Conservation (phyloP, 2,797 vertebrate species). For the Limnodromus scolopaceus region DNA sequence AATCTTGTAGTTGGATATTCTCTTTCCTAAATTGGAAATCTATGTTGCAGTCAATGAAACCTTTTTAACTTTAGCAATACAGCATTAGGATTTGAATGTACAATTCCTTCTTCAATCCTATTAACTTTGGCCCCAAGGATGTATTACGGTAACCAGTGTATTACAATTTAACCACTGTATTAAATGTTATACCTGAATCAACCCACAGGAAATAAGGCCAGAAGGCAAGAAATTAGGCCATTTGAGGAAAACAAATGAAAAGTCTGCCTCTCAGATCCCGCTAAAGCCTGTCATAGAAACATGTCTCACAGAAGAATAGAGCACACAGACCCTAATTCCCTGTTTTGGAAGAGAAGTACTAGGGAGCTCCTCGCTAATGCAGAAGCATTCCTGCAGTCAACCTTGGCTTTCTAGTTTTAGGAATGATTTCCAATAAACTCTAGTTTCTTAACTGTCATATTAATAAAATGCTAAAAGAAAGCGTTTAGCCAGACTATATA, state of each 20-base stretch:
- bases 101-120: background rate
- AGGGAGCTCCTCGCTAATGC: background rate
- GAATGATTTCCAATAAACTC: background rate
- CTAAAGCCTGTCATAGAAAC: background rate
- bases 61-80: background rate
- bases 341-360: background rate
- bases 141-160: background rate
- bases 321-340: background rate
- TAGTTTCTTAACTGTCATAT: background rate
- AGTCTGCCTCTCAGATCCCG: background rate
- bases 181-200: background rate
- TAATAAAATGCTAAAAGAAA: background rate
- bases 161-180: background rate
- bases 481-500: rapidly evolving
- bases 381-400: background rate
- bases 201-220: background rate
- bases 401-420: background rate
- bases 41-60: background rate
- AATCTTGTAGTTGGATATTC: background rate
- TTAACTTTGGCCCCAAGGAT: background rate
- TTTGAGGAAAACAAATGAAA: background rate
- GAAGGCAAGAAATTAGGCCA: background rate
- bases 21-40: background rate
- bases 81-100: background rate
- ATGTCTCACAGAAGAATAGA: rapidly evolving